phyloP scores from a whole-genome alignment of 2,113 vertebrate species.

The Daboia siamensis region DNA sequence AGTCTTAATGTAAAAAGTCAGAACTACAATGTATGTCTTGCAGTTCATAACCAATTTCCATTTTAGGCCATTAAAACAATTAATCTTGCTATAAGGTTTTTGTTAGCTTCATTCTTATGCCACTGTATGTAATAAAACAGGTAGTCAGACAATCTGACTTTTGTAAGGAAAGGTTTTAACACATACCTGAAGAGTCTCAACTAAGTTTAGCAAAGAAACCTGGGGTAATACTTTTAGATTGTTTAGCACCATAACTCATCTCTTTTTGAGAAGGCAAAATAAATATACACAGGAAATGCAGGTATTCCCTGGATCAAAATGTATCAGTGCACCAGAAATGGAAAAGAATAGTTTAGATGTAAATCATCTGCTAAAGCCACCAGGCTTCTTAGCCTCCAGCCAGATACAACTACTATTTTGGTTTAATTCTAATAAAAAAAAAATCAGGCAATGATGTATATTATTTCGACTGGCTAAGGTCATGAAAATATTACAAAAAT shows the following conservation, averaged over 20 bases:
- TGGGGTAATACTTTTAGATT: slow-evolving; percentile 49
- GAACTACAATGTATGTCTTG: slow-evolving; percentile 1
- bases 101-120: slow-evolving; percentile 37
- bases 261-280: slow-evolving; percentile 55
- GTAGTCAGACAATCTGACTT: slow-evolving; percentile 9
- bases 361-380: slow-evolving; percentile 56
- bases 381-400: slow-evolving; percentile 35
- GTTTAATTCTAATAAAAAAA: slow-evolving; percentile 48
- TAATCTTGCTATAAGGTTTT: slow-evolving; percentile 41
- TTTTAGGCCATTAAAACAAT: slow-evolving; percentile 50
- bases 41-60: slow-evolving; percentile 28
- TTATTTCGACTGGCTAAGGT: slow-evolving; percentile 43
- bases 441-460: slow-evolving; percentile 40
- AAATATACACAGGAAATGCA: slow-evolving; percentile 57
- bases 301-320: slow-evolving; percentile 60
- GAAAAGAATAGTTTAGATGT: slow-evolving; percentile 60
- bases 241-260: slow-evolving; percentile 59
- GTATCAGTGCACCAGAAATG: slow-evolving; percentile 45
- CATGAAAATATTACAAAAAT: slow-evolving; percentile 56
- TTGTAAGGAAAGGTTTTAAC: slow-evolving; percentile 33
- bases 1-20: slow-evolving; percentile 10
- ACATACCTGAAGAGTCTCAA: slow-evolving; percentile 46
- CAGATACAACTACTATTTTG: slow-evolving; percentile 49
- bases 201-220: slow-evolving; percentile 60
- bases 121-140: slow-evolving; percentile 31